Evolutionary conservation across 2,797 vertebrate species (phyloP).

Genomic region (Enteromius radiatus): DNA sequence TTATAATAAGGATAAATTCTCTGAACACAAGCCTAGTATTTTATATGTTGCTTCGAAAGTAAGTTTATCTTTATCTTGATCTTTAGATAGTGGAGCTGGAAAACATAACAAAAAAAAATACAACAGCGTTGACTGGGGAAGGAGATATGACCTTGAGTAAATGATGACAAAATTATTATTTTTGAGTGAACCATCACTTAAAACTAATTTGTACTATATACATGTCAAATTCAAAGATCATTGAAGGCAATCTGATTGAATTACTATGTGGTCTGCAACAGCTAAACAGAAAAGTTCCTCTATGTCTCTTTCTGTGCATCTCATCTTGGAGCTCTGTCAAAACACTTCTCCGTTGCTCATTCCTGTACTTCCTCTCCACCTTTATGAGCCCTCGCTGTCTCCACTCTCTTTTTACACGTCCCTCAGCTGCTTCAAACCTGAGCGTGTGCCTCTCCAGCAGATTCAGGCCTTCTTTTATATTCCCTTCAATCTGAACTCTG

Average conservation of each 20-base stretch:
- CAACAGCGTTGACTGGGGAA: not conserved
- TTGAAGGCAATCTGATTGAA: not conserved
- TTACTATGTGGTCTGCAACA: not conserved
- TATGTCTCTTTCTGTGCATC: not conserved
- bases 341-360: not conserved
- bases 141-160: not conserved
- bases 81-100: not conserved
- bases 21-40: not conserved
- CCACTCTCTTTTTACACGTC: conserved; percentile 22
- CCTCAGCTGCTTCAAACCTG: conserved; percentile 38
- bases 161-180: not conserved
- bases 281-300: not conserved
- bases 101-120: not conserved
- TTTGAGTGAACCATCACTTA: not conserved
- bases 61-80: not conserved
- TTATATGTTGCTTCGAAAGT: not conserved
- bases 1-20: not conserved
- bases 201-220: not conserved
- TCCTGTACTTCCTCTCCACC: not conserved
- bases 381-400: conserved; percentile 35
- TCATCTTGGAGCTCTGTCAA: conserved; percentile 22
- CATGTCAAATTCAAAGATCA: not conserved
- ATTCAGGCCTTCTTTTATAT: conserved; percentile 37
- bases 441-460: conserved; percentile 37
- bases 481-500: conserved; percentile 51